Evolutionary conservation across 2,888 invertebrate species (phyloP), one percentile per base, ranked within the genome.

Genomic region (Caenorhabditis parvicauda): DNA sequence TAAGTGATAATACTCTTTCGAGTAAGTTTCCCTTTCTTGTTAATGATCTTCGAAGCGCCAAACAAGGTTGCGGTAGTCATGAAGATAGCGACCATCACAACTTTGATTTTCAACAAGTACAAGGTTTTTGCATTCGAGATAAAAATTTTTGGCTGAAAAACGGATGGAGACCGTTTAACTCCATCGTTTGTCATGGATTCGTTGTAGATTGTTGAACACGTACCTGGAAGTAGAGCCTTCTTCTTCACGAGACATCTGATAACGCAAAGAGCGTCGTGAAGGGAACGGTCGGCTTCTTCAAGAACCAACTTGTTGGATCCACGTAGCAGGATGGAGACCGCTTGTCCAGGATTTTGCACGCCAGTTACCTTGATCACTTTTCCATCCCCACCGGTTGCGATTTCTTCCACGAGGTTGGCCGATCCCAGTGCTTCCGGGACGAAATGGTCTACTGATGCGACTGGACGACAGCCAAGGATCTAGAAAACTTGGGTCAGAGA

Each of bases 361-460:
- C 93, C 93, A 1, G 90, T 91, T 75, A 89, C 88, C 86, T 93
- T 93, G 29, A 95, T 90, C 82, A 92, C 90, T 83, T 92, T 91
- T 67, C 83, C 83, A 37, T 89, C 89, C 54, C 88, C 88, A 54
- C 92, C 91, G 66, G 92, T 89, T 72, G 88, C 87, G 27, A 95
- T 86, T 84, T 96, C 95, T 82, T 98, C 95, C 2, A 91, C 93
- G 46, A 94, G 84, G 74, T 98, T 96, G 5, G 96, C 96, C 64
- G 86, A 87, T 7, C 91, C 91, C 27, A 98, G 86, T 83, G 90
- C 89, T 81, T 98, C 96, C 17, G 94, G 86, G 0, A 89, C 87
- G 83, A 98, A 98, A 82, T 98, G 98, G 84, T 98, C 98, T 63
- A 96, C 85, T n/a, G 94, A 94, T 4, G 98, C 98, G 74, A 98